Evolutionary conservation across 2,113 vertebrate genomes (phyloP).

Genomic region (Recurvirostra avosetta): DNA sequence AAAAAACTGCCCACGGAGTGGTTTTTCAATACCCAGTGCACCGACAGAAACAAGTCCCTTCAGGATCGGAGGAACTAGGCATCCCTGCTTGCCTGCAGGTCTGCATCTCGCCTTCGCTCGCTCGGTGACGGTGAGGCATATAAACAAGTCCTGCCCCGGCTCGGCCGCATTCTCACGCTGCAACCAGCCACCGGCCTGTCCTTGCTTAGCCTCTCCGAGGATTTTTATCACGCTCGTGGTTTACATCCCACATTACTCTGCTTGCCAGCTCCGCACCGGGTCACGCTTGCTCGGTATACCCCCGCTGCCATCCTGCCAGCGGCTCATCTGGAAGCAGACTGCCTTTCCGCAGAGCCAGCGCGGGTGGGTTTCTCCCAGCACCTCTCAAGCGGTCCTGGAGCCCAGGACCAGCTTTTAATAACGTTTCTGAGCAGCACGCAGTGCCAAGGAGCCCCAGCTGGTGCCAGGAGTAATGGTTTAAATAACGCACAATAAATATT

Average conservation of each 20-base stretch:
- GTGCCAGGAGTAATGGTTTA: not conserved
- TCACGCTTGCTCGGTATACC: not conserved
- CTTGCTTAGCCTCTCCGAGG: not conserved
- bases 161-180: accelerated
- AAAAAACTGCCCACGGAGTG: not conserved
- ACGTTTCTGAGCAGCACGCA: accelerated
- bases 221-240: not conserved
- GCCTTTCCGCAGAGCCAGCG: not conserved
- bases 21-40: not conserved
- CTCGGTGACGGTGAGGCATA: accelerated
- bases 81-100: not conserved
- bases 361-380: not conserved
- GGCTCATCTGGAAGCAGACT: not conserved
- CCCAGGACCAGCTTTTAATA: not conserved
- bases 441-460: not conserved
- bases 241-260: not conserved
- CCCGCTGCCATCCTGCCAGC: not conserved
- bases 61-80: not conserved
- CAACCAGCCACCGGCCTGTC: not conserved
- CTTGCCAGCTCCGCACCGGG: not conserved
- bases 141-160: accelerated
- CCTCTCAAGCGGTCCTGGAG: not conserved
- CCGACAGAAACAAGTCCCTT: not conserved
- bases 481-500: constrained; percentile 49
- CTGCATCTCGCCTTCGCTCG: accelerated